Percentiles rank a stretch among this genome's conserved stretches.
These are phyloP conservation scores for Cololabis saira DNA, from an alignment of 2,113 vertebrate species.

Conservation along the genomic window DNA sequence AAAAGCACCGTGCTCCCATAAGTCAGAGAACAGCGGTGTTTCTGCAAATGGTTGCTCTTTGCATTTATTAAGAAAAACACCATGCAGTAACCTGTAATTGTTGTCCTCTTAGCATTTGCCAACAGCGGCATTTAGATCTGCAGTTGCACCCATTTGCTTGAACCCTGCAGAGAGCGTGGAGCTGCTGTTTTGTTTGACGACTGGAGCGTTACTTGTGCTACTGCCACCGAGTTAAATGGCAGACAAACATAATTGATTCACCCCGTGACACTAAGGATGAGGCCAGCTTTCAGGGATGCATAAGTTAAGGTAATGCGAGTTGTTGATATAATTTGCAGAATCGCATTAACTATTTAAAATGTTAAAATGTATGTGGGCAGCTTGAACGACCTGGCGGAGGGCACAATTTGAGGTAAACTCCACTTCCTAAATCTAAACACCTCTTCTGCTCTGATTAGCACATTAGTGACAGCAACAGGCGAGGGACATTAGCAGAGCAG, in stretches of 20 bases:
- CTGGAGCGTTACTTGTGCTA: not conserved
- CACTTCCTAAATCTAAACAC: slow-evolving; percentile 43
- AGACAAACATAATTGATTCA: slow-evolving; percentile 1
- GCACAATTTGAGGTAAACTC: slow-evolving; percentile 26
- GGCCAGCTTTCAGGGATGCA: not conserved
- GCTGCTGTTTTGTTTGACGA: not conserved
- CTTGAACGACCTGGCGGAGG: slow-evolving; percentile 17
- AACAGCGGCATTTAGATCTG: too few relatives aligned
- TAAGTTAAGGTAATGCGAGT: slow-evolving; percentile 6
- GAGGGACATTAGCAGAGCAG: slow-evolving; percentile 58
- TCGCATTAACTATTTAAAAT: slow-evolving; percentile 9
- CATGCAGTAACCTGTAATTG: too few relatives aligned
- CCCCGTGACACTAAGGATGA: not conserved
- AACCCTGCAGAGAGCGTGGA: not conserved
- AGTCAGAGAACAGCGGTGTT: too few relatives aligned
- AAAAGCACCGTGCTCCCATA: too few relatives aligned
- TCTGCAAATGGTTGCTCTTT: too few relatives aligned
- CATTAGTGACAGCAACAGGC: slow-evolving; percentile 58
- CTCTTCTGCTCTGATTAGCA: slow-evolving; percentile 70
- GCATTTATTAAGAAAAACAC: too few relatives aligned
- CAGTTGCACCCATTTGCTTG: not conserved
- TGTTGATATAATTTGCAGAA: slow-evolving; percentile 2
- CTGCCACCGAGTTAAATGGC: slow-evolving; percentile 4
- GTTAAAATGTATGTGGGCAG: slow-evolving; percentile 7
- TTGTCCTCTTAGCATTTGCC: too few relatives aligned